A percentile compares a stretch with the other conserved stretches of the same genome.
Evolutionary conservation across 2,797 vertebrate species (phyloP).

Genomic region (Salmo trutta): DNA sequence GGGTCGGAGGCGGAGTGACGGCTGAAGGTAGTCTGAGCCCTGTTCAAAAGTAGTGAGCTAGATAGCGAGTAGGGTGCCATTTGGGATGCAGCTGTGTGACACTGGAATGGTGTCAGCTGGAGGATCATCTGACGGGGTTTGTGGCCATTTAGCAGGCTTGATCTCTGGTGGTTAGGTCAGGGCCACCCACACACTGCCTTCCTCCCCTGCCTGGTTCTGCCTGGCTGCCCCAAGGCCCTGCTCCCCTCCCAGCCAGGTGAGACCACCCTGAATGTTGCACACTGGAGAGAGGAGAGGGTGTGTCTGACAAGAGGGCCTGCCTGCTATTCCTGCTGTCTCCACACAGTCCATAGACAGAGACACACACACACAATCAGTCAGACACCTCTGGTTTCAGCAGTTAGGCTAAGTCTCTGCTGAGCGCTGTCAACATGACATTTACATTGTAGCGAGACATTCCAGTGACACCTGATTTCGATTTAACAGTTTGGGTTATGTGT

Average conservation of each 20-base stretch:
- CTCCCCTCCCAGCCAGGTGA: constrained; percentile 50
- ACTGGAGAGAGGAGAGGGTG: constrained; percentile 6
- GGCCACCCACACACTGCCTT: constrained; percentile 74
- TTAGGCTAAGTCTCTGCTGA: background rate
- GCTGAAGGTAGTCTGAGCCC: background rate
- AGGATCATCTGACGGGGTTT: constrained; percentile 56
- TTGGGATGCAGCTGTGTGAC: constrained; percentile 40
- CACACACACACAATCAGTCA: background rate
- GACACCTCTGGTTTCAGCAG: background rate
- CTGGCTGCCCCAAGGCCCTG: constrained; percentile 29
- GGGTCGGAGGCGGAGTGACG: background rate
- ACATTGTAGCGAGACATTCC: constrained; percentile 30
- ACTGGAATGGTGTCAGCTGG: constrained; percentile 77
- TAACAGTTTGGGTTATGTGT: constrained; percentile 1
- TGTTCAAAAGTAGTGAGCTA: no score
- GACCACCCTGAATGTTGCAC: constrained; percentile 55
- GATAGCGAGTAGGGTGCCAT: no score
- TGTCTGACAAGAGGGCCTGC: background rate
- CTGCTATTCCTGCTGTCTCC: background rate
- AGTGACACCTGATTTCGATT: constrained; percentile 38
- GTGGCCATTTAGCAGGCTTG: constrained; percentile 73
- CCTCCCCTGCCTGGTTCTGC: background rate
- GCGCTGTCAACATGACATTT: constrained; percentile 14
- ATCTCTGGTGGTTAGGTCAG: constrained; percentile 75
- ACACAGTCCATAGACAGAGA: background rate